Evolutionary conservation across 1,140 invertebrate genomes (phyloP), one percentile per base, ranked within the genome.

Genomic region (Drosophila bocqueti): DNA sequence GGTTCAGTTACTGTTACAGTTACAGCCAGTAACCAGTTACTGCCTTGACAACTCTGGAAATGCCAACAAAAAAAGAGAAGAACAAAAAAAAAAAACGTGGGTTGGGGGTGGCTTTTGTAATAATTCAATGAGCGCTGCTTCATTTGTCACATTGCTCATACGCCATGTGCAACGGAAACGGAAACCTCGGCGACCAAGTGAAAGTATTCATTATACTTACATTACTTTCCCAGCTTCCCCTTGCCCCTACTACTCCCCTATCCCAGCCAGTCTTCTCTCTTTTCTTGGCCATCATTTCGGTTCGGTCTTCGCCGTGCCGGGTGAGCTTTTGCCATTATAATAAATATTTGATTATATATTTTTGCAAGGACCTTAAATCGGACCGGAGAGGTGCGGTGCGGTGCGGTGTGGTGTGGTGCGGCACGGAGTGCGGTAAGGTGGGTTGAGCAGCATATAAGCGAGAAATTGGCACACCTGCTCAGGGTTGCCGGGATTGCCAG

Each of bases 341-440:
- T 89, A 90, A 89, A 89, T 89, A 90, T 89, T 89, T 89, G 63
- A 89, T 89, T 85, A 90, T 73, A 85, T 84, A 90, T 76, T 83
- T 74, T 83, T 72, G 75, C 58, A 40, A 50, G 52, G 67, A 62
- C 80, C 76, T 83, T 83, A 89, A 81, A 79, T 55, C 72, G 72
- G 34, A n/a, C n/a, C 50, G 49, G 21, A n/a, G 21, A 49, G 49
- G 59, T 40, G 46, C 15, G 45, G 65, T 50, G 63, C 47, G 63
- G 62, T 36, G 21, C 49, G 34, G 46, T 42, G 47, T 16, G 46
- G 60, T 52, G 64, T 31, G 63, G 49, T n/a, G 24, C 55, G 38
- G 46, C 31, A 40, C 9, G 38, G 62, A 46, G 45, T 67, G 64
- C 34, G 50, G 64, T 68, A 71, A 68, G 43, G 40, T 34, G 61